phyloP scores from a whole-genome alignment of 1,140 invertebrate species.

The Scaptomyza pallida region DNA sequence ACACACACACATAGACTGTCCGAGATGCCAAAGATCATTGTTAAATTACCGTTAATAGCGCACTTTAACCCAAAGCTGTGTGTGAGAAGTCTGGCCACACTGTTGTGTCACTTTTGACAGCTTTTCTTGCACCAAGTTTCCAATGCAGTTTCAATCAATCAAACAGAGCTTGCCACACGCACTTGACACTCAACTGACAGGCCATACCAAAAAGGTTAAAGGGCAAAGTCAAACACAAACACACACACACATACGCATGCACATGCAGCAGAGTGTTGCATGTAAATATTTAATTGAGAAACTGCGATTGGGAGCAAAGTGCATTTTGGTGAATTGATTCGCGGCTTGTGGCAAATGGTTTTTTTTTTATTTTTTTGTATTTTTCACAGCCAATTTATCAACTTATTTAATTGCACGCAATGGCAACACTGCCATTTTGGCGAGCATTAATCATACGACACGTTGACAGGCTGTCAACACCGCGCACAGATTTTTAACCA shows the following conservation, averaged over 20 bases:
- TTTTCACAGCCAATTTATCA: constrained; percentile 65
- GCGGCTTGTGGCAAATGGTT: constrained; percentile 27
- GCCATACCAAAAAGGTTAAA: constrained; percentile 53
- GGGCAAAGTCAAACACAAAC: constrained; percentile 30
- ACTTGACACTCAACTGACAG: constrained; percentile 66
- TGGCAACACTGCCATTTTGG: constrained; percentile 65
- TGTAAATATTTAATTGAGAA: constrained; percentile 57
- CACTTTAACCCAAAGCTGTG: constrained; percentile 31
- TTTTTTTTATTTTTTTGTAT: neutral
- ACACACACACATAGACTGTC: neutral
- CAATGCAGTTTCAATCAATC: constrained; percentile 74
- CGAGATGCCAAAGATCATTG: constrained; percentile 37
- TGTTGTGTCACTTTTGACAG: constrained; percentile 9
- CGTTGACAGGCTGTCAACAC: constrained; percentile 77
- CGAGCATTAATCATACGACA: constrained; percentile 79
- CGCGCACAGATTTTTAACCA: constrained; percentile 6
- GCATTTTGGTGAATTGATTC: constrained; percentile 41
- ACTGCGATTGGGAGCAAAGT: constrained; percentile 1
- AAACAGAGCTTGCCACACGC: constrained; percentile 55
- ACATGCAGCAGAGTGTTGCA: constrained; percentile 28
- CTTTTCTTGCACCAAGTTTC: constrained; percentile 39
- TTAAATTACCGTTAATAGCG: constrained; percentile 54
- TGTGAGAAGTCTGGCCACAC: neutral
- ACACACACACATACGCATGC: constrained; percentile 12
- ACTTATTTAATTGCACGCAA: constrained; percentile 63